Base-by-base conservation (phyloP, 2,113 vertebrate genomes). In the Chionodraco myersi region DNA sequence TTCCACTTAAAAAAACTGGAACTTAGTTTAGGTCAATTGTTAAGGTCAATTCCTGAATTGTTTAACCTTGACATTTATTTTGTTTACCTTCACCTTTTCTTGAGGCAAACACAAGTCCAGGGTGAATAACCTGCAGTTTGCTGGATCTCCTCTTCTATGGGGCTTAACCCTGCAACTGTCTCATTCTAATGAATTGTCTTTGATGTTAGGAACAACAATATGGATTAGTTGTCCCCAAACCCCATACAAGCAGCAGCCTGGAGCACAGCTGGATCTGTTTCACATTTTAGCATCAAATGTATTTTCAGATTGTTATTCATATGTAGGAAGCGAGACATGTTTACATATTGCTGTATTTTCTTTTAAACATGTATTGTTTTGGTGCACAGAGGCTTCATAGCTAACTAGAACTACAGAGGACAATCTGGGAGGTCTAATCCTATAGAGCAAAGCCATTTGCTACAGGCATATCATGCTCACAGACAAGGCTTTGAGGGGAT, bases 371-470 rank as follows among this genome's bases (percentile, higher is more conserved):
- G 23, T 51, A 30, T 26, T 34, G 10, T 59, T 78, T 75, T 60
- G 13, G 10, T 63, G 26, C 15, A 64, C 6, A 72, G 2, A 47
- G 5, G 11, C 45, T 51, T 79, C 56, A 57, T 11, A 57, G 23
- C 30, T n/a, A 61, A 57, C 34, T 3, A 72, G 59, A 66, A 41
- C 36, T 41, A 51, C 57, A 80, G 7, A 54, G 49, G 45, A 78
- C 48, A 68, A 51, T 58, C 34, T 18, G 30, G 59, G 47, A 67
- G 64, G 72, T 86, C 62, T 64, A 79, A 72, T 73, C 54, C 45
- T 69, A 16, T 15, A 67, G 54, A 52, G 71, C 79, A 65, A 86
- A 86, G 62, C 65, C 72, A 80, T 79, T 82, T 77, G 41, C 52
- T 74, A 61, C 57, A 71, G 23, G 68, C 56, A 16, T 71, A 79